Base-by-base conservation (phyloP, 1,140 invertebrate genomes). In the Cotesia typhae region DNA sequence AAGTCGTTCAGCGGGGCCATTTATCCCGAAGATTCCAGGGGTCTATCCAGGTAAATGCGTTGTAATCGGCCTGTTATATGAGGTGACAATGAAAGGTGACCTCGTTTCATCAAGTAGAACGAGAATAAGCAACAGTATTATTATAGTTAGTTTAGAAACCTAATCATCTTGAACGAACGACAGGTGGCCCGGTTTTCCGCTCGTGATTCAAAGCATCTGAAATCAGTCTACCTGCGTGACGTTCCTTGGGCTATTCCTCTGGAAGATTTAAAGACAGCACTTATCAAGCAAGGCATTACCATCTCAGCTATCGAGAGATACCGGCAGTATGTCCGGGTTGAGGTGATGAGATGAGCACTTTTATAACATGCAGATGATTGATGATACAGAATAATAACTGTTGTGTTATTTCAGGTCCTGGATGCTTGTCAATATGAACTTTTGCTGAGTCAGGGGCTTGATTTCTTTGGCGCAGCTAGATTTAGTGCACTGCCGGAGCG, bases 171-270 rank as follows among this genome's bases (percentile, higher is more conserved):
- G 37, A 65, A 41, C 20, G 14, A 36, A 55, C 12, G 55, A 66
- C 28, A 84, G 85, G 85, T 87, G 9, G 87, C 85, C 3, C 80
- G 85, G 70, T 87, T 88, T 76, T 84, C 82, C 4, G 82, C 84
- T n/a, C 83, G 81, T 73, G 87, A 87, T 71, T 81, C 81, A 6
- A 76, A 82, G 12, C 87, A 87, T 68, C 79, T 81, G 20, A 85
- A 88, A 71, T 81, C 81, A 1, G 77, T 88, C 9, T 65, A 88
- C 4, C 65, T 88, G 37, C 80, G 82, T 9, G 87, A 88, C 17
- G 83, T 88, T n/a, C 88, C 88, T 2, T 86, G 84, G 85, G 86
- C 87, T 0, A 87, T 88, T 55, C 87, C 85, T 0, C 72, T 88
- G 3, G 80, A 86, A 67, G 87, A 88, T 75, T 68, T 88, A 0